Percentiles rank a stretch among this genome's conserved stretches.
Evolutionary conservation across 2,113 vertebrate species (phyloP).

Genomic region (Cathartes aura): DNA sequence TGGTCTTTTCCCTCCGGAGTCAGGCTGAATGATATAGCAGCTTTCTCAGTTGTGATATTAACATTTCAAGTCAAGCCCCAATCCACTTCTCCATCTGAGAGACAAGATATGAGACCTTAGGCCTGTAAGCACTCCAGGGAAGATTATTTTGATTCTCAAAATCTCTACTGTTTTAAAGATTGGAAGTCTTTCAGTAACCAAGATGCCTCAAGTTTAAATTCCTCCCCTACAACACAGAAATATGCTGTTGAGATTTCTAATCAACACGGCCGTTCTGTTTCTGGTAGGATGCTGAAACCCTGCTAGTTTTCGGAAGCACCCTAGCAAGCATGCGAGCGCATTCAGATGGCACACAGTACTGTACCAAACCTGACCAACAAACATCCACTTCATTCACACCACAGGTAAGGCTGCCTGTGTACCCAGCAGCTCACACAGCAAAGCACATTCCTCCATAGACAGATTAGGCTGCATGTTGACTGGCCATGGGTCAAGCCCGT

Average conservation of each 20-base stretch:
- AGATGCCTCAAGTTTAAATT: background rate
- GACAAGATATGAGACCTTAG: background rate
- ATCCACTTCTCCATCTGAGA: background rate
- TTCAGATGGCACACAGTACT: rapidly evolving
- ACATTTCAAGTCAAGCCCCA: constrained; percentile 37
- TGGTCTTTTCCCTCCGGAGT: constrained; percentile 15
- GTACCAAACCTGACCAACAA: background rate
- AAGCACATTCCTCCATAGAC: background rate
- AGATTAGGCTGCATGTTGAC: too few relatives aligned
- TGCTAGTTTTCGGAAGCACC: background rate
- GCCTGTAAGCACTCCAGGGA: background rate
- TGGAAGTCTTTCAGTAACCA: background rate
- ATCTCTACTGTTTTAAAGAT: background rate
- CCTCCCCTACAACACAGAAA: background rate
- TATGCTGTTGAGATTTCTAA: background rate
- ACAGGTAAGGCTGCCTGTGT: background rate
- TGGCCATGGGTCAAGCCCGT: background rate
- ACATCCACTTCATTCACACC: background rate
- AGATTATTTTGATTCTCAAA: background rate
- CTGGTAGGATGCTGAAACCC: background rate
- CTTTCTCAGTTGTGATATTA: constrained; percentile 10
- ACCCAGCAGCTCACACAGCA: background rate
- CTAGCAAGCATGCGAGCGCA: background rate
- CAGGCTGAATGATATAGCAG: background rate
- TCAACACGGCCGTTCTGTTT: rapidly evolving